These are phyloP conservation scores for Apodemia zela DNA, from an alignment of 2,888 invertebrate species.

Conservation along the genomic window DNA sequence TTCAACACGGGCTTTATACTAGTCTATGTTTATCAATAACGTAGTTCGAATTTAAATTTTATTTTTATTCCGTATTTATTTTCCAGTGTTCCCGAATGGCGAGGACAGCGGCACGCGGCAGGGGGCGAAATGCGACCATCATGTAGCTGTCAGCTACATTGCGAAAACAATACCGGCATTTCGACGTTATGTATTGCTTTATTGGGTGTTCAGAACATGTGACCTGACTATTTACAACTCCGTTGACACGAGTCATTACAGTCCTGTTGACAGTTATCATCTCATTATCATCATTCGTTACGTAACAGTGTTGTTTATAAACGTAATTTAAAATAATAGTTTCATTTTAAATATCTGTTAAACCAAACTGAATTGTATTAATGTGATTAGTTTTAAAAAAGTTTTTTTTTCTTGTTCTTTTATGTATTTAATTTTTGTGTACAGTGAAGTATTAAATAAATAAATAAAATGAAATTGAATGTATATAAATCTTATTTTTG, in stretches of 20 bases:
- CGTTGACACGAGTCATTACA: not conserved
- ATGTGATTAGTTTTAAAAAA: too few relatives aligned
- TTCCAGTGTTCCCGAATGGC: conserved; percentile 46
- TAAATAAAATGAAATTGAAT: too few relatives aligned
- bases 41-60: conserved; percentile 2
- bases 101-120: conserved; percentile 62
- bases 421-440: too few relatives aligned
- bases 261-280: not conserved
- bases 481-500: too few relatives aligned
- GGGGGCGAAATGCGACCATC: conserved; percentile 58
- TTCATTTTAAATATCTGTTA: too few relatives aligned
- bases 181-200: conserved; percentile 64
- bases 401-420: too few relatives aligned
- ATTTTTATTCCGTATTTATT: conserved; percentile 26
- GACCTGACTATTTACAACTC: conserved; percentile 25
- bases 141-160: conserved; percentile 53
- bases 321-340: too few relatives aligned
- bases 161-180: conserved; percentile 64
- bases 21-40: not conserved
- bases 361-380: too few relatives aligned
- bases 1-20: too few relatives aligned
- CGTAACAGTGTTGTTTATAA: too few relatives aligned
- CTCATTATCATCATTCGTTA: not conserved
- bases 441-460: too few relatives aligned
- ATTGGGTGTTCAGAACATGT: conserved; percentile 63